These are phyloP conservation scores for Silurus glanis DNA, from an alignment of 2,113 vertebrate genomes.

Conservation along the genomic window DNA sequence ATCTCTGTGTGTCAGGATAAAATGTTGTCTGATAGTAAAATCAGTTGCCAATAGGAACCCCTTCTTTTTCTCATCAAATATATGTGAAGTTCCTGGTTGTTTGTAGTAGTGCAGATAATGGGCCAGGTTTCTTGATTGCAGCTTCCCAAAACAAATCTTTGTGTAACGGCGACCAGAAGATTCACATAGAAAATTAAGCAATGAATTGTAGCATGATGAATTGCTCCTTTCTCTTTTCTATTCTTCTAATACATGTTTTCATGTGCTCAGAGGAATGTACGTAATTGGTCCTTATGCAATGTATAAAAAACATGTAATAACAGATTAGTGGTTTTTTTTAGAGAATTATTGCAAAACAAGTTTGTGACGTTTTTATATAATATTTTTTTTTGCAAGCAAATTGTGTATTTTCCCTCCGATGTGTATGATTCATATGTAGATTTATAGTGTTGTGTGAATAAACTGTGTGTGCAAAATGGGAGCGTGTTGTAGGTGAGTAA, in stretches of 20 bases:
- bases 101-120: not conserved
- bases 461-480: not conserved
- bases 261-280: not conserved
- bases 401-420: no score
- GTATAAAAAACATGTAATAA: not conserved
- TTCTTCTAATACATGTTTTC: not conserved
- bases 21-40: not conserved
- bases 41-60: not conserved
- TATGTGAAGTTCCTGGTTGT: not conserved
- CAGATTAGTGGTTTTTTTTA: not conserved
- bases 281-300: not conserved
- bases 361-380: not conserved
- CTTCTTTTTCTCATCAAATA: not conserved
- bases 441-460: not conserved
- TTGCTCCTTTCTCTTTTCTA: not conserved
- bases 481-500: not conserved
- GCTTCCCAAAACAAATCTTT: not conserved
- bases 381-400: no score
- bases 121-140: not conserved
- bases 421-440: not conserved
- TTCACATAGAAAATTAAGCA: not conserved
- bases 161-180: not conserved
- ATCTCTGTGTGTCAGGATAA: not conserved
- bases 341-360: not conserved
- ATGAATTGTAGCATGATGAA: not conserved